Evolutionary conservation across 2,797 vertebrate species (phyloP).

Genomic region (Helicolenus hilgendorfi): DNA sequence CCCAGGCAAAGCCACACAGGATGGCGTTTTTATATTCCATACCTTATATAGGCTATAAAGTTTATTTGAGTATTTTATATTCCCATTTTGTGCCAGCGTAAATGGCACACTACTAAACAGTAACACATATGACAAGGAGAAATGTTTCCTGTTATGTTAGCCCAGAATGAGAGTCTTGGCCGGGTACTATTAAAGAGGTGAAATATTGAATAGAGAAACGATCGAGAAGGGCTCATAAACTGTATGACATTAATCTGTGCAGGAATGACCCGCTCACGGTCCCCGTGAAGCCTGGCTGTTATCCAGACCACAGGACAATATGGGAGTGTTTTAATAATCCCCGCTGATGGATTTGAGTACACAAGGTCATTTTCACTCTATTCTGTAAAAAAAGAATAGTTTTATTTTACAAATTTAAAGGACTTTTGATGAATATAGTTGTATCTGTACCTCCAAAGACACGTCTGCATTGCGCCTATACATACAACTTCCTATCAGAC

Average conservation of each 20-base stretch:
- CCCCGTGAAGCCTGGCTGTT: slow-evolving; percentile 45
- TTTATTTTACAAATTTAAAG: neutral
- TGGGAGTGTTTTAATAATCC: slow-evolving; percentile 18
- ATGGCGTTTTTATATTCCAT: neutral
- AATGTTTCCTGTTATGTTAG: neutral
- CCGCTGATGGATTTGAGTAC: slow-evolving; percentile 14
- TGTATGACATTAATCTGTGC: slow-evolving; percentile 54
- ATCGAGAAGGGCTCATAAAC: slow-evolving; percentile 62
- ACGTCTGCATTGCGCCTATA: neutral
- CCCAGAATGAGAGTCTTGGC: neutral
- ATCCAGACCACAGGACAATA: slow-evolving; percentile 39
- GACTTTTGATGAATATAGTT: neutral
- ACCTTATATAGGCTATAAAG: neutral
- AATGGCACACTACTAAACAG: neutral
- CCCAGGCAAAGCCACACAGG: neutral
- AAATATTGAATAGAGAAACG: slow-evolving; percentile 50
- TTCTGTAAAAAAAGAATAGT: neutral
- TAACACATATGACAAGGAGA: slow-evolving; percentile 3
- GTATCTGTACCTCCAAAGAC: neutral
- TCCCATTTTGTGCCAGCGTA: neutral
- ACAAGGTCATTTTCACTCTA: slow-evolving; percentile 18
- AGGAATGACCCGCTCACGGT: slow-evolving; percentile 31
- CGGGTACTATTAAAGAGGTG: slow-evolving; percentile 49
- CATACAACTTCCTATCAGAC: neutral
- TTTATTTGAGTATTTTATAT: slow-evolving; percentile 24